Evolutionary conservation across 2,888 invertebrate species (phyloP).

Genomic region (Trypoxylon attenuatum): DNA sequence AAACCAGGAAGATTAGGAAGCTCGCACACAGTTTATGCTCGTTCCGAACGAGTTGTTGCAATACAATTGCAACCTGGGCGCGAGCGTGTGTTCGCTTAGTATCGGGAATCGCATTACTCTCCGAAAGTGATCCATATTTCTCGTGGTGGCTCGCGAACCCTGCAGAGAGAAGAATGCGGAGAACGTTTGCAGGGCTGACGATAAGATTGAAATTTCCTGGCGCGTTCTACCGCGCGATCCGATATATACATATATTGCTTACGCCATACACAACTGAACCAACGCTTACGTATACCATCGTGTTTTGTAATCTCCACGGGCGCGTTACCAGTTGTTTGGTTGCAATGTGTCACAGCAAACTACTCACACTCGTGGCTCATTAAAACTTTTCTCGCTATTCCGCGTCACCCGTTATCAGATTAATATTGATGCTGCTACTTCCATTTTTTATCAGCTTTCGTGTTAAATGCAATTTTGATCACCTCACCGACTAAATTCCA

Average conservation of each 20-base stretch:
- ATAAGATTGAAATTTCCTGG: conserved; percentile 65
- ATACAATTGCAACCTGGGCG: too few species aligned
- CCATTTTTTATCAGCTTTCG: too few species aligned
- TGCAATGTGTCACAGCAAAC: background rate
- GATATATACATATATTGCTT: conserved; percentile 4
- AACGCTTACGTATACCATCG: background rate
- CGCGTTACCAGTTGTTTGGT: background rate
- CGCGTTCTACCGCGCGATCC: conserved; percentile 8
- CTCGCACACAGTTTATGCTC: too few species aligned
- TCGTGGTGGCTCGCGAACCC: conserved; percentile 11
- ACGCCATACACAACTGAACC: background rate
- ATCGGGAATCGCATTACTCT: conserved; percentile 29
- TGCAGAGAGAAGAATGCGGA: conserved; percentile 15
- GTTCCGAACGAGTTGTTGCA: too few species aligned
- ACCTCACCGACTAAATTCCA: too few species aligned
- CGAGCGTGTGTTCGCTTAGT: conserved; percentile 14
- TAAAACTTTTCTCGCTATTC: conserved; percentile 17
- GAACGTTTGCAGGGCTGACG: conserved; percentile 48
- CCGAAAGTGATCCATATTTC: conserved; percentile 13
- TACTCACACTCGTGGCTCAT: conserved; percentile 4
- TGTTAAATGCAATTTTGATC: too few species aligned
- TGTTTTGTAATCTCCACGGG: conserved; percentile 11
- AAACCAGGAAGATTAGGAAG: too few species aligned
- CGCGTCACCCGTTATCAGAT: too few species aligned
- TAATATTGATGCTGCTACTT: too few species aligned